Evolutionary conservation across 1,140 invertebrate genomes (phyloP).

Genomic region (Myzus persicae): DNA sequence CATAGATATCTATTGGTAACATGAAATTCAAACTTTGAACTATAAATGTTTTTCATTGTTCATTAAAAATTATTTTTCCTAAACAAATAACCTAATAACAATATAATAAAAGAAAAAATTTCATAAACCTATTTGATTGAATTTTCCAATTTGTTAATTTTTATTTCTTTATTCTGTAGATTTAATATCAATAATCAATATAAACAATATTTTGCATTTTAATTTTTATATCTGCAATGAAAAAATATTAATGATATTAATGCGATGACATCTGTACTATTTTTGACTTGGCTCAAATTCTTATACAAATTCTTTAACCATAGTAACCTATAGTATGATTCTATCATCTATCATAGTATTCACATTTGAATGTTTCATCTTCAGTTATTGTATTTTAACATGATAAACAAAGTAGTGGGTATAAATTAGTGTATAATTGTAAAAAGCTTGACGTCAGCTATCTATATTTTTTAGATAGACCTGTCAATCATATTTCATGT

Average conservation of each 20-base stretch:
- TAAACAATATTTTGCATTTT: not conserved
- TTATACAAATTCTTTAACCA: slow-evolving; percentile 29
- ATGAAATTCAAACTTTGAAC: not conserved
- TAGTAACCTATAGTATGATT: not conserved
- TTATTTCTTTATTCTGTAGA: not conserved
- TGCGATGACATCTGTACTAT: slow-evolving; percentile 42
- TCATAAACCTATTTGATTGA: not conserved
- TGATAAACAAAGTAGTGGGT: not conserved
- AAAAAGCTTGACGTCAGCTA: not conserved
- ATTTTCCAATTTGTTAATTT: not conserved
- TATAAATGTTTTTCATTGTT: not conserved
- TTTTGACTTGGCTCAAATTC: slow-evolving; percentile 43
- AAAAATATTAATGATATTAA: slow-evolving; percentile 26
- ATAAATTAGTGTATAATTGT: not conserved
- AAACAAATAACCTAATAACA: not conserved
- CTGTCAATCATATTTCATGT: not conserved
- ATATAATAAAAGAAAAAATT: too few species aligned
- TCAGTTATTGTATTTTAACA: not conserved
- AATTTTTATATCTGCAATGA: not conserved
- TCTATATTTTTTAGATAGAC: not conserved
- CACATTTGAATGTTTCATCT: not conserved
- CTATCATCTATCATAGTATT: too few species aligned
- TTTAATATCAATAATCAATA: not conserved
- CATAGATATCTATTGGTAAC: not conserved
- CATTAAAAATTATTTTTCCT: not conserved